Evolutionary conservation across 2,888 invertebrate species (phyloP), one percentile per base, ranked within the genome.

Genomic region (Lasius fuliginosus): DNA sequence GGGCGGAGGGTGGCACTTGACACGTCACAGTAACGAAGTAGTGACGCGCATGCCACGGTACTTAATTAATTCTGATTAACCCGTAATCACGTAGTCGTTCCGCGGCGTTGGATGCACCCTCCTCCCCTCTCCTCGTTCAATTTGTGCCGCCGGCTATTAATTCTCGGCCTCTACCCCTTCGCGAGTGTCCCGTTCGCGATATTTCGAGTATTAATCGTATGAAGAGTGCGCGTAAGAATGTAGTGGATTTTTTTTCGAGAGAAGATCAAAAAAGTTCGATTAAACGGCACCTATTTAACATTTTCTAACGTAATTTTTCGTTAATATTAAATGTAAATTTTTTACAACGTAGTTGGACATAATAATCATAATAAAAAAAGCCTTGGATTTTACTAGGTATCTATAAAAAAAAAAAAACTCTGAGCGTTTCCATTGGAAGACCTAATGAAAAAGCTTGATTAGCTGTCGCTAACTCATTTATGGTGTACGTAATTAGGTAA

Each of bases 51-150:
- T 94, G 94, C 93, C 91, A 92, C 90, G 93, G 93, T 92, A 94
- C 93, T 94, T 94, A 94, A 94, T 94, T 94, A 94, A 94, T 94
- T 94, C 94, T 94, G 94, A 94, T 94, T 94, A 94, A 94, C 94
- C 92, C 94, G 92, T 94, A 94, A 94, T 94, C 94, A 94, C 94
- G 93, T 94, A 94, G 93, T 94, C 93, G 93, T 93, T 94, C 90
- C 90, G 91, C 91, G 91, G 89, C 87, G 91, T 91, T 92, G 85
- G 85, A 91, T 91, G 90, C 91, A 93, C 36, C 23, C 65, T 36
- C 67, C 49, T 36, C 15, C 49, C 46, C 46, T 33, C 15, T 36
- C 68, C 91, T 90, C 92, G 91, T 93, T 91, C 93, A 94, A 94
- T 94, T 94, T 94, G 92, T 92, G 93, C 93, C 94, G 92, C 92